Percentiles rank a stretch among this genome's conserved stretches.
Conservation (phyloP, 1,140 invertebrate species). For the Drosophila pallidifrons region DNA sequence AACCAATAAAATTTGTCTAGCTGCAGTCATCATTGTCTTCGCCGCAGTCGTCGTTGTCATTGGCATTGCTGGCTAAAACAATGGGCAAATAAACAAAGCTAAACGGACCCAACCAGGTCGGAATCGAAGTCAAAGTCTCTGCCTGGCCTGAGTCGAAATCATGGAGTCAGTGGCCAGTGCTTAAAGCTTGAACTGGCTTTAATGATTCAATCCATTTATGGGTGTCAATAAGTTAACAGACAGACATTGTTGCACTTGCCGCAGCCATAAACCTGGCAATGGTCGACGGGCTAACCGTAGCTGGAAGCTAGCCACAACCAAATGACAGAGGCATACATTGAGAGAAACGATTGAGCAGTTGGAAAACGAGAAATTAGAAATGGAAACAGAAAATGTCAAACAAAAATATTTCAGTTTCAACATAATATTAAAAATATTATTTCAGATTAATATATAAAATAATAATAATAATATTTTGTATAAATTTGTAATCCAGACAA, state of each 20-base stretch:
- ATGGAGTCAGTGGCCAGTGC: slow-evolving; percentile 17
- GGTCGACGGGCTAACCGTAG: slow-evolving; percentile 31
- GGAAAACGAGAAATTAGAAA: background rate
- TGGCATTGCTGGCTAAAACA: slow-evolving; percentile 54
- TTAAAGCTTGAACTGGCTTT: slow-evolving; percentile 71
- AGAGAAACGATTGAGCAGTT: background rate
- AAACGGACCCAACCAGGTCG: slow-evolving; percentile 32
- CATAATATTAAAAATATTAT: no score
- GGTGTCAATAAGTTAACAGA: slow-evolving; percentile 83
- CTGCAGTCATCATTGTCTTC: slow-evolving; percentile 31
- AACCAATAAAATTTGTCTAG: slow-evolving; percentile 82
- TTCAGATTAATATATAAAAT: no score
- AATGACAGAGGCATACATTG: slow-evolving; percentile 4
- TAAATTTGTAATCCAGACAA: no score
- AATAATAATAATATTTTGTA: no score
- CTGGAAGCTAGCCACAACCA: slow-evolving; percentile 25
- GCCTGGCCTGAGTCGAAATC: slow-evolving; percentile 25
- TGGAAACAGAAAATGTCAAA: background rate
- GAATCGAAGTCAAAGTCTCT: slow-evolving; percentile 22
- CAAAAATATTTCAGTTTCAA: no score
- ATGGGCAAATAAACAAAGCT: slow-evolving; percentile 82
- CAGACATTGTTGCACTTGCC: slow-evolving; percentile 82
- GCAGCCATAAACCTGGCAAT: slow-evolving; percentile 61
- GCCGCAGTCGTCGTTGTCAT: slow-evolving; percentile 3
- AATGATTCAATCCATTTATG: slow-evolving; percentile 84